Conservation (phyloP, 2,113 vertebrate species). For the Rhea pennata region DNA sequence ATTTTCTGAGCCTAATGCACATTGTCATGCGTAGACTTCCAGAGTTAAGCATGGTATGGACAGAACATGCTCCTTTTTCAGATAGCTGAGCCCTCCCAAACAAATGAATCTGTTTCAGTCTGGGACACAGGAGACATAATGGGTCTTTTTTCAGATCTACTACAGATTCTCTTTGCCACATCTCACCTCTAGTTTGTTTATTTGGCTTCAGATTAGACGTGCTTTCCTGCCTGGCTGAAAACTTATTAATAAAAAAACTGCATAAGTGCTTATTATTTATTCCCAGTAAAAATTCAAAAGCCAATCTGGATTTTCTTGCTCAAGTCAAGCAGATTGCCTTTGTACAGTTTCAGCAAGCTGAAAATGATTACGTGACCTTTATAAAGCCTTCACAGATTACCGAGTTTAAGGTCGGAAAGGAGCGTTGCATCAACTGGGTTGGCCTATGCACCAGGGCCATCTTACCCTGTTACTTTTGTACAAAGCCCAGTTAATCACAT, state of each 20-base stretch:
- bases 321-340: neutral
- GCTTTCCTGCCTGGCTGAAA: neutral
- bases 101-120: neutral
- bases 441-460: fast-evolving
- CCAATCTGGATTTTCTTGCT: neutral
- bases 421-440: neutral
- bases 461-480: neutral
- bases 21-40: neutral
- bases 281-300: neutral
- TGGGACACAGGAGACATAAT: neutral
- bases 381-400: neutral
- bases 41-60: neutral
- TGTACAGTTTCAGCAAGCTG: neutral
- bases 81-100: neutral
- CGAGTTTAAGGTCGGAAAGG: neutral
- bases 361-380: neutral
- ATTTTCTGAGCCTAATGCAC: neutral
- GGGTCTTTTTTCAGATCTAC: neutral
- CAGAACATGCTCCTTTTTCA: neutral
- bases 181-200: neutral
- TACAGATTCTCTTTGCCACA: neutral
- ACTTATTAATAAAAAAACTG: neutral
- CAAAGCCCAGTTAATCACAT: neutral
- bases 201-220: neutral
- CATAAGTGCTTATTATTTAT: neutral